Evolutionary conservation across 2,113 vertebrate genomes (phyloP).

Genomic region (Ciconia stormi): DNA sequence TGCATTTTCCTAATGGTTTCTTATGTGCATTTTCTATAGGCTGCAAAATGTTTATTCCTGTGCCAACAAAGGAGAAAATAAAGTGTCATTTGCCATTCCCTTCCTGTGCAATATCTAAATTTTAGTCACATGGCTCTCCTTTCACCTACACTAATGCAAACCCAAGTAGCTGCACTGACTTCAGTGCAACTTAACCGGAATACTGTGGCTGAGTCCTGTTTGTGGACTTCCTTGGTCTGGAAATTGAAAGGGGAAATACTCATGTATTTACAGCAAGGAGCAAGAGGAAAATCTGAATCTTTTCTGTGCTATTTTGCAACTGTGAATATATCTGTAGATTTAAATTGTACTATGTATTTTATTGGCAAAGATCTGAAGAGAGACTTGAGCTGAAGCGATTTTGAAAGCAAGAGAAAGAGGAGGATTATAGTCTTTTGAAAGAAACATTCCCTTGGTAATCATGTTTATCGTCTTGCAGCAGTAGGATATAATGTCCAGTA

Average conservation of each 20-base stretch:
- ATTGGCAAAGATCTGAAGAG: neutral
- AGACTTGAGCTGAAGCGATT: neutral
- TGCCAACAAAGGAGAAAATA: neutral
- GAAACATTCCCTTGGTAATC: neutral
- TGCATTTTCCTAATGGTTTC: neutral
- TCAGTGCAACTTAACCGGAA: neutral
- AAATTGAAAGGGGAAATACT: neutral
- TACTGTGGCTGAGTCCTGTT: neutral
- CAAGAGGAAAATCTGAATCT: neutral
- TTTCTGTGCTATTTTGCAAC: neutral
- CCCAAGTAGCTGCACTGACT: neutral
- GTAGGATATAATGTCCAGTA: neutral
- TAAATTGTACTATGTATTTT: neutral
- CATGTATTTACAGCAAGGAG: neutral
- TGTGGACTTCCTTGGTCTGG: neutral
- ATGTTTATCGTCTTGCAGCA: neutral
- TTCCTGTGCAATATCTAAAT: neutral
- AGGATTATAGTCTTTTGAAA: neutral
- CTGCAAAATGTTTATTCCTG: neutral
- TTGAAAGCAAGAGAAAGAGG: neutral
- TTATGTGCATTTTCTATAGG: neutral
- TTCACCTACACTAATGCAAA: neutral
- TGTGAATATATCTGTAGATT: neutral
- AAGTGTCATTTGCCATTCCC: neutral
- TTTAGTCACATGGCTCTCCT: neutral